Evolutionary conservation across 2,888 invertebrate species (phyloP).

Genomic region (Ectropis crepuscularia): DNA sequence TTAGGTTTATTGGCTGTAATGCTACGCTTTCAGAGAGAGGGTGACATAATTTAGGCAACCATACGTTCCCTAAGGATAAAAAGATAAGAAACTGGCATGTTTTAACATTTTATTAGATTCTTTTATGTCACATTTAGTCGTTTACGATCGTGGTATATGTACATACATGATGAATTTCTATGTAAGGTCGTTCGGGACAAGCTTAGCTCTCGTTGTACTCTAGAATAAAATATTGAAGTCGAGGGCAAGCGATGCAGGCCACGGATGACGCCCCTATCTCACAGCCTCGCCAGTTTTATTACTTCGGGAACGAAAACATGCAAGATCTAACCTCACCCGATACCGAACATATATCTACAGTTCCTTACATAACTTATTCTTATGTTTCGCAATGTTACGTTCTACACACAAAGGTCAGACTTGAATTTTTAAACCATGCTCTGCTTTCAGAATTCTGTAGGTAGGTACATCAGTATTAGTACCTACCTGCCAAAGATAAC

Average conservation of each 20-base stretch:
- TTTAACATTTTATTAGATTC: slow-evolving; percentile 52
- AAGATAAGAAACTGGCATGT: slow-evolving; percentile 42
- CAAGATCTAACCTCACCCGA: slow-evolving; percentile 14
- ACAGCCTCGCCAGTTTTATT: slow-evolving; percentile 34
- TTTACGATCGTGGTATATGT: slow-evolving; percentile 47
- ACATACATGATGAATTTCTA: slow-evolving; percentile 32
- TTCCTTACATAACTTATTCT: not conserved
- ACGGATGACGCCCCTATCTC: slow-evolving; percentile 34
- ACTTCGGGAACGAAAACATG: slow-evolving; percentile 29
- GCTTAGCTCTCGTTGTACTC: slow-evolving; percentile 33
- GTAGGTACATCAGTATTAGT: no score
- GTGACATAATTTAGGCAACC: slow-evolving; percentile 31
- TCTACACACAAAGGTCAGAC: not conserved
- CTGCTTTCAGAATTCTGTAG: not conserved
- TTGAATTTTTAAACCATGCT: not conserved
- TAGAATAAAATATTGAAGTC: slow-evolving; percentile 43
- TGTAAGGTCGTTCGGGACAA: slow-evolving; percentile 28
- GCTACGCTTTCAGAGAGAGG: slow-evolving; percentile 21
- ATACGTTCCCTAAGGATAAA: slow-evolving; percentile 26
- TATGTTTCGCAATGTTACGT: not conserved
- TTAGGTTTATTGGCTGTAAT: slow-evolving; percentile 27
- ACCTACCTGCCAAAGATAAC: no score
- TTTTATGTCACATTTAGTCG: slow-evolving; percentile 51
- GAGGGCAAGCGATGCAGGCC: slow-evolving; percentile 31
- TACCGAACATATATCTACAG: slow-evolving; percentile 1